Conservation (phyloP, 2,797 vertebrate species). For the Esox masquinongy region DNA sequence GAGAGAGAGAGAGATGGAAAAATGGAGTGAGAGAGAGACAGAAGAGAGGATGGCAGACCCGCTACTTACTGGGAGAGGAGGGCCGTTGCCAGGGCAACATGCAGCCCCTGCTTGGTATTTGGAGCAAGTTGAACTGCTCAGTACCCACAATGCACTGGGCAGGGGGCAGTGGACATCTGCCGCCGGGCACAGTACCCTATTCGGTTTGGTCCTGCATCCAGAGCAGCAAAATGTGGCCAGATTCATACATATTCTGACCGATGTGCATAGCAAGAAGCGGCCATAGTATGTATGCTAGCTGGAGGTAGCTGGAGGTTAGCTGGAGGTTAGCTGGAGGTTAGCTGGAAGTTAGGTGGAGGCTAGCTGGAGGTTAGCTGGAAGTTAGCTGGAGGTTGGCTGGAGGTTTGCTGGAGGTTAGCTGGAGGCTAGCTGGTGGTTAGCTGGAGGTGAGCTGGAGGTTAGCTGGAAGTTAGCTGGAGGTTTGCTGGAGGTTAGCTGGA, state of each 20-base stretch:
- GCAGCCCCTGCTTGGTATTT: conserved; percentile 76
- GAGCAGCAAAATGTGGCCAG: not conserved
- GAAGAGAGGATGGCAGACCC: conserved; percentile 36
- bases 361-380: not conserved
- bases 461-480: no score
- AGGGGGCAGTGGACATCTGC: not conserved
- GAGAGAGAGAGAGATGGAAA: conserved; percentile 40
- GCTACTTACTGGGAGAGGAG: conserved; percentile 74
- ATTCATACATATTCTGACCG: not conserved
- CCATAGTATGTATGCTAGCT: not conserved
- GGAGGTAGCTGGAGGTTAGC: no score
- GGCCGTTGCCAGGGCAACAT: conserved; percentile 80
- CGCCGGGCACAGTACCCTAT: not conserved
- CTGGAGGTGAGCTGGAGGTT: no score
- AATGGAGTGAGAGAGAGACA: conserved; percentile 1
- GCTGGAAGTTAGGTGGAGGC: no score
- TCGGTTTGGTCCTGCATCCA: not conserved
- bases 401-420: no score
- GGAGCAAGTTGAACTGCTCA: conserved; percentile 76
- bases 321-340: no score
- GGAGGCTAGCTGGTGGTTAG: no score
- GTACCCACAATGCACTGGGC: conserved; percentile 29
- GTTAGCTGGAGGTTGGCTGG: no score
- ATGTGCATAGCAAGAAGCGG: not conserved
- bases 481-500: no score